phyloP scores from a whole-genome alignment of 2,888 invertebrate genomes.

The Prosopocoilus inquinatus region DNA sequence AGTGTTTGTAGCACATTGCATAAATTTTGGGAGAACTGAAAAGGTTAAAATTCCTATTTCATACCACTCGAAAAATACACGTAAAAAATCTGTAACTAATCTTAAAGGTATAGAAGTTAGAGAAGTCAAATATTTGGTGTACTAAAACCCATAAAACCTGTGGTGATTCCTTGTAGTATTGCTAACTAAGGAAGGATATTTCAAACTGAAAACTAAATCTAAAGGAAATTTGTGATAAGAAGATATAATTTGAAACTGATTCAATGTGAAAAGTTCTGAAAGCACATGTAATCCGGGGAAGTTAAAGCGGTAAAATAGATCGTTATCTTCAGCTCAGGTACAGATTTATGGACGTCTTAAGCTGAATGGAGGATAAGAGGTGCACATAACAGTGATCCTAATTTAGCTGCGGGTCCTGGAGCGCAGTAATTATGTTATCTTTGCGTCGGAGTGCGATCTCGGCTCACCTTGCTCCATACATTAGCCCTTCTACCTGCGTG shows the following conservation, averaged over 20 bases:
- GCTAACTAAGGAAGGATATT: no score
- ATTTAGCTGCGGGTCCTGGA: conserved; percentile 41
- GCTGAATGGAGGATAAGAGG: conserved; percentile 28
- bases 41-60: neutral
- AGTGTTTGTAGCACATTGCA: neutral
- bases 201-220: no score
- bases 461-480: conserved; percentile 43
- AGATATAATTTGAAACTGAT: conserved; percentile 16
- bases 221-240: no score
- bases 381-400: conserved; percentile 41
- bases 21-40: neutral
- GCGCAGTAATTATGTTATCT: conserved; percentile 47
- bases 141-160: no score
- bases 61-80: no score
- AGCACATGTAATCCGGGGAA: conserved; percentile 29
- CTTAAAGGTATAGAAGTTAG: no score
- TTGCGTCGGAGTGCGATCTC: conserved; percentile 37
- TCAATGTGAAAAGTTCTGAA: conserved; percentile 17
- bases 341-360: conserved; percentile 35
- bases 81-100: no score
- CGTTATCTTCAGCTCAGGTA: conserved; percentile 35
- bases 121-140: no score
- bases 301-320: conserved; percentile 33
- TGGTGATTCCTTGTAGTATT: no score
- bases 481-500: conserved; percentile 43